Conservation (phyloP, 2,888 invertebrate genomes). For the Dicycla oo region DNA sequence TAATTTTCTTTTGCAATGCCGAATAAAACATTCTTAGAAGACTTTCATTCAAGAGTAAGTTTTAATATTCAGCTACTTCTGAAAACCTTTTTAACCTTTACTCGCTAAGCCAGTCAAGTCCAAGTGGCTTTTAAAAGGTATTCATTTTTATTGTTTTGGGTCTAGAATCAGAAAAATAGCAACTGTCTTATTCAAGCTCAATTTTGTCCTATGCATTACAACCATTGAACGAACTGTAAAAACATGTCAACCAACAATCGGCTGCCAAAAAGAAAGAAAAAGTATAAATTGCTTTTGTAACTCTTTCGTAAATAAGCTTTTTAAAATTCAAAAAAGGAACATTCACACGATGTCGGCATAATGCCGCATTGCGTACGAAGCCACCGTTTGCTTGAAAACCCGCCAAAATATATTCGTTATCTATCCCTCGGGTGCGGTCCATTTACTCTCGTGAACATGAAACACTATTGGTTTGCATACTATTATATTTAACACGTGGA, state of each 20-base stretch:
- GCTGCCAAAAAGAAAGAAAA: conserved; percentile 29
- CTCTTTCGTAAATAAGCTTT: conserved; percentile 59
- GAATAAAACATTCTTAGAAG: conserved; percentile 2
- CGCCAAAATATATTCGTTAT: conserved; percentile 86
- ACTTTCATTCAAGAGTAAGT: conserved; percentile 9
- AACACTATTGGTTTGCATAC: conserved; percentile 77
- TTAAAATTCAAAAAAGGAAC: conserved; percentile 67
- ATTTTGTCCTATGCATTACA: conserved; percentile 13
- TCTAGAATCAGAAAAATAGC: conserved; percentile 25
- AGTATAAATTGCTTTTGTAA: conserved; percentile 42
- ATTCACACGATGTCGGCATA: conserved; percentile 59
- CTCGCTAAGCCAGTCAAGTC: conserved; percentile 15
- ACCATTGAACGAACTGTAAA: conserved; percentile 22
- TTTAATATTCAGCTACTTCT: conserved; percentile 26
- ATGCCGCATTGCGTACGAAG: conserved; percentile 68
- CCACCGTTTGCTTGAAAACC: conserved; percentile 76
- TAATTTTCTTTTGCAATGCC: conserved; percentile 9
- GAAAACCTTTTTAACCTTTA: conserved; percentile 25
- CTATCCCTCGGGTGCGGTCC: conserved; percentile 79
- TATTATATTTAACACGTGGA: conserved; percentile 68
- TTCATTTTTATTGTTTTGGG: conserved; percentile 44
- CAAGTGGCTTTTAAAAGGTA: conserved; percentile 31
- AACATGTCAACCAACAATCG: conserved; percentile 25
- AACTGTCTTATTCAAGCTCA: conserved; percentile 20
- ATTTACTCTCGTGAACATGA: conserved; percentile 71